These are phyloP conservation scores for Synanthedon andrenaeformis DNA, from an alignment of 2,888 invertebrate species.

Conservation along the genomic window DNA sequence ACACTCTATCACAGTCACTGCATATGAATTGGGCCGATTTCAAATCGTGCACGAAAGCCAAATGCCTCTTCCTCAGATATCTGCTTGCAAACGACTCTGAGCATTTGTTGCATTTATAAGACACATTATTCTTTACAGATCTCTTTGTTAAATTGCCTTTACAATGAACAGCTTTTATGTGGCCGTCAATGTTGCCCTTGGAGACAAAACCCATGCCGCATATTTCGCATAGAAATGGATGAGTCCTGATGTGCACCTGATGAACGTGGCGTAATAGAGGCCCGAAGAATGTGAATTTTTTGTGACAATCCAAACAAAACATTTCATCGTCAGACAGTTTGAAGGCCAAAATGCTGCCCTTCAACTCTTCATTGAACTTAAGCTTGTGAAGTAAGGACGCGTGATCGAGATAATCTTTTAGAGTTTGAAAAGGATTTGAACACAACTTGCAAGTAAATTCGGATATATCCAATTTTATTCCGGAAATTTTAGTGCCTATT, in stretches of 20 bases:
- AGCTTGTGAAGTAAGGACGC: conserved; percentile 15
- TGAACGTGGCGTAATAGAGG: conserved; percentile 27
- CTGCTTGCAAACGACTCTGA: conserved; percentile 31
- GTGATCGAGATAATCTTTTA: conserved; percentile 26
- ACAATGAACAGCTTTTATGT: conserved; percentile 32
- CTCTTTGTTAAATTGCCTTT: conserved; percentile 1
- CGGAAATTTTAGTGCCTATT: conserved; percentile 9
- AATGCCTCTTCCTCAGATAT: conserved; percentile 40
- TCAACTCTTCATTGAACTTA: conserved; percentile 11
- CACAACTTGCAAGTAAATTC: conserved; percentile 30
- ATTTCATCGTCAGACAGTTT: conserved; percentile 27
- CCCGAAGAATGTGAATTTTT: conserved; percentile 32
- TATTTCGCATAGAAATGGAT: conserved; percentile 29
- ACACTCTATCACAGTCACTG: conserved; percentile 35
- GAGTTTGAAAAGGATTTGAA: conserved; percentile 12
- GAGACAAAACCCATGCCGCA: conserved; percentile 46
- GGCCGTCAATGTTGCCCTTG: conserved; percentile 31
- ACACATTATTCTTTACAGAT: conserved; percentile 1
- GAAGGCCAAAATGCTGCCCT: conserved; percentile 20
- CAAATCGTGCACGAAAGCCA: conserved; percentile 41
- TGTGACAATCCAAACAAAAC: conserved; percentile 29
- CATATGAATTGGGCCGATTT: conserved; percentile 40
- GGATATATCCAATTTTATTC: conserved; percentile 31
- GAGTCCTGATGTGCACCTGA: conserved; percentile 25
- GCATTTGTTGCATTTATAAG: conserved; percentile 38